Base-by-base conservation (phyloP, 1,140 invertebrate genomes). In the Cydia fagiglandana region DNA sequence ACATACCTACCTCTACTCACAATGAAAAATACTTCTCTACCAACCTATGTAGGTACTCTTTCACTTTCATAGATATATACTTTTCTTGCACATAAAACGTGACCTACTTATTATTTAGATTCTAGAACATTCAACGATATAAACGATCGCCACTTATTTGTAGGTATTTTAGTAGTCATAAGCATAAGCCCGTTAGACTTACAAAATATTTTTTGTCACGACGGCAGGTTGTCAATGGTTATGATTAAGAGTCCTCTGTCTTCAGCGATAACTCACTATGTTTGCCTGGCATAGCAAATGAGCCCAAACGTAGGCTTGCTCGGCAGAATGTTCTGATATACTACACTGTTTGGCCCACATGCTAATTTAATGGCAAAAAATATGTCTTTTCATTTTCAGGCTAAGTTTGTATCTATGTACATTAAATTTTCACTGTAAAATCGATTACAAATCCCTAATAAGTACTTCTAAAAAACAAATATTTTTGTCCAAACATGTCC, bases 281-380 rank as follows among this genome's bases (percentile, higher is more conserved):
- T 90, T 90, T 89, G 85, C 80, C 77, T 82, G 83, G 85, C 84
- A 87, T 88, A 87, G 61, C 79, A 81, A 88, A 90, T 86, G 88
- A 88, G 84, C 82, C 85, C 84, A 82, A 86, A 83, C 85, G 85
- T 83, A 83, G 80, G 85, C 86, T 84, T 83, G 81, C 82, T 84
- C 84, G 75, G 87, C 83, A 78, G 78, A 83, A 79, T 81, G 47
- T 45, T 45, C 74, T 41, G 61, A 68, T 75, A 45, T 41, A 70
- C 34, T 41, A 41, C 34, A 41, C 34, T 70, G 66, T 70, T 70
- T 70, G 66, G 30, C 30, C 30, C 12, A 24, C 4, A 66, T 66
- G 64, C 2, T 66, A 66, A 66, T 66, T 70, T 70, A n/a, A 41
- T 41, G 66, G 30, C 13, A 70, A 38, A 70, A 70, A 70, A 70